A percentile compares a stretch with the other conserved stretches of the same genome.
Evolutionary conservation across 2,888 invertebrate species (phyloP).

Genomic region (Molanna angustata): DNA sequence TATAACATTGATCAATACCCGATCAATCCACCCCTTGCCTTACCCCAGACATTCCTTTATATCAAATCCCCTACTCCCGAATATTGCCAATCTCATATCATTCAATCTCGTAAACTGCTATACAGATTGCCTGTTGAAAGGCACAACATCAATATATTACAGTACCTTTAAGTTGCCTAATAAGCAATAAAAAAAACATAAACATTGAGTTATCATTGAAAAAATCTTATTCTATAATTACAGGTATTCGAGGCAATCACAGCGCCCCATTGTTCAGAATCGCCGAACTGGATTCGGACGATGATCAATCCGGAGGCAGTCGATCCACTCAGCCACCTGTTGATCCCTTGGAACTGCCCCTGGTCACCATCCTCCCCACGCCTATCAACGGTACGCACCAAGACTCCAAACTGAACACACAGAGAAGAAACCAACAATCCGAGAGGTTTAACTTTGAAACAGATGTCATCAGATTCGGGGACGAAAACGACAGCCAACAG

Average conservation of each 20-base stretch:
- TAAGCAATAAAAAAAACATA: too few relatives aligned
- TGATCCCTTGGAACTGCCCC: conserved; percentile 36
- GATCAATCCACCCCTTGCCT: too few relatives aligned
- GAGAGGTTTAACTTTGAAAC: conserved; percentile 3
- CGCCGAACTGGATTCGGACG: conserved; percentile 62
- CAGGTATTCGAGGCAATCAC: conserved; percentile 51
- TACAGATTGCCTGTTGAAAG: too few relatives aligned
- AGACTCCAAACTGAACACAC: conserved; percentile 42
- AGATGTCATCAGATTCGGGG: conserved; percentile 45
- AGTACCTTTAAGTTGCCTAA: too few relatives aligned
- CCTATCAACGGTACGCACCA: conserved; percentile 58
- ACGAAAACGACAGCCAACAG: conserved; percentile 33
- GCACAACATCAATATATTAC: too few relatives aligned
- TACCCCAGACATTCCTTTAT: too few relatives aligned
- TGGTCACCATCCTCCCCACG: conserved; percentile 58
- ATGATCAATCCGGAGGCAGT: conserved; percentile 53
- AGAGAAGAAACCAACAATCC: conserved; percentile 15
- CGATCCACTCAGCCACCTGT: conserved; percentile 40
- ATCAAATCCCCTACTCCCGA: background rate
- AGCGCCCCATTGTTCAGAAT: conserved; percentile 49
- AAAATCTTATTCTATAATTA: background rate
- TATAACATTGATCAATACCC: too few relatives aligned
- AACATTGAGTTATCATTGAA: background rate
- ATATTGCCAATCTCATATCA: too few relatives aligned
- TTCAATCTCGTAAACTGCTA: too few relatives aligned